A percentile compares a stretch with the other conserved stretches of the same genome.
Evolutionary conservation across 2,888 invertebrate genomes (phyloP).

Genomic region (Melipona beecheii): DNA sequence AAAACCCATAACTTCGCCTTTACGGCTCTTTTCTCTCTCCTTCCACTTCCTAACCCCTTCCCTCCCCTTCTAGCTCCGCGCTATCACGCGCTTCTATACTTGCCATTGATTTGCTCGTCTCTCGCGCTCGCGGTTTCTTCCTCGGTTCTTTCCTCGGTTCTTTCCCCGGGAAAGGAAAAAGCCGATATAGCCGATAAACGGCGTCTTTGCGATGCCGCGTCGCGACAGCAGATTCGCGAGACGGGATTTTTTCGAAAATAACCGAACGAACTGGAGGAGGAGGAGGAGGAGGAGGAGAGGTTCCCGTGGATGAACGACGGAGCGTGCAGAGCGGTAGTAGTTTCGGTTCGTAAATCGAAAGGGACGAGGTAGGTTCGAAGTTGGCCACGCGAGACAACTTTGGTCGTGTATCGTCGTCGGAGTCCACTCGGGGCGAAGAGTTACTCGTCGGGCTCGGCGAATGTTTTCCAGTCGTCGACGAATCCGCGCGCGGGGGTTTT

Average conservation of each 20-base stretch:
- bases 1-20: constrained; percentile 83
- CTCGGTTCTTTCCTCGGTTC: too few species aligned
- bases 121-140: constrained; percentile 7
- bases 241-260: not conserved
- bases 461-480: constrained; percentile 63
- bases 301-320: not conserved
- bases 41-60: constrained; percentile 39
- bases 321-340: not conserved
- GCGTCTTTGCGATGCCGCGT: not conserved
- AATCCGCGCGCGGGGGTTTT: constrained; percentile 50
- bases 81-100: constrained; percentile 40
- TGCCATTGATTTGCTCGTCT: constrained; percentile 32
- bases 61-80: constrained; percentile 45
- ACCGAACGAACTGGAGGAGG: not conserved
- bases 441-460: constrained; percentile 26
- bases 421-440: constrained; percentile 15
- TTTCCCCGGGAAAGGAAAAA: constrained; percentile 7
- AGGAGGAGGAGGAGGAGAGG: too few species aligned
- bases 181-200: not conserved
- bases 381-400: constrained; percentile 31
- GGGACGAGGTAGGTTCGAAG: constrained; percentile 1
- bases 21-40: constrained; percentile 77
- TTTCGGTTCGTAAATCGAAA: constrained; percentile 14
- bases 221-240: not conserved
- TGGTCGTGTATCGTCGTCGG: constrained; percentile 24